Conservation (phyloP, 2,113 vertebrate genomes). For the Chaetorhynchus papuensis region DNA sequence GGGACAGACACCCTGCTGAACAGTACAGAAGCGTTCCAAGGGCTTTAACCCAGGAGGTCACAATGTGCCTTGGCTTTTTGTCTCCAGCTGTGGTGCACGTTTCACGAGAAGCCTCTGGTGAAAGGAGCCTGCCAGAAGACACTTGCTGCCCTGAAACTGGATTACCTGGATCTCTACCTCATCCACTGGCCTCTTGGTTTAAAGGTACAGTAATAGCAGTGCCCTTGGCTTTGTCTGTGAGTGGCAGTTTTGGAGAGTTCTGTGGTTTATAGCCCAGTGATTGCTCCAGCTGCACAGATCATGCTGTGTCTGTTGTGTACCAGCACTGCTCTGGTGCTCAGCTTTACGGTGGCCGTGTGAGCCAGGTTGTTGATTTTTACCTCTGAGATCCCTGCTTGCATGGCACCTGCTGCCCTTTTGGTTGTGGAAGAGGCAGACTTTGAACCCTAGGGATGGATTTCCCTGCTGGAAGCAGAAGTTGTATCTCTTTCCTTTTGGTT, state of each 20-base stretch:
- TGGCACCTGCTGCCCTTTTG: background rate
- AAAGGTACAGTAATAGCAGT: constrained; percentile 70
- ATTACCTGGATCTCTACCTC: constrained; percentile 92
- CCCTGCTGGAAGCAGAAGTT: background rate
- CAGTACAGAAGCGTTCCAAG: background rate
- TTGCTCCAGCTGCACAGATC: background rate
- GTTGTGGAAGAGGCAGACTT: background rate
- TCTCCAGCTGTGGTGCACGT: constrained; percentile 88
- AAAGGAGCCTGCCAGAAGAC: constrained; percentile 84
- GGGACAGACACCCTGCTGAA: background rate
- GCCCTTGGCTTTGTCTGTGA: background rate
- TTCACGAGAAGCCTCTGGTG: constrained; percentile 82
- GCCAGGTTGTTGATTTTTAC: background rate
- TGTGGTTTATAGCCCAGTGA: background rate
- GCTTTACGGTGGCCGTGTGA: background rate
- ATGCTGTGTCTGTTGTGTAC: background rate
- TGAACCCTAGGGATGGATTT: background rate
- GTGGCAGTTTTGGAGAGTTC: background rate
- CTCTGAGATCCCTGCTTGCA: background rate
- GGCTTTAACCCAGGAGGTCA: background rate
- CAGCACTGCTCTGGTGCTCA: background rate
- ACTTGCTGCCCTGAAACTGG: constrained; percentile 81
- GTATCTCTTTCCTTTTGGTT: background rate
- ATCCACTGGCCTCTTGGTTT: constrained; percentile 91
- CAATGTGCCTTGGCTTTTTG: background rate